These are phyloP conservation scores for Euwallacea similis DNA, from an alignment of 1,140 invertebrate genomes.

Conservation along the genomic window DNA sequence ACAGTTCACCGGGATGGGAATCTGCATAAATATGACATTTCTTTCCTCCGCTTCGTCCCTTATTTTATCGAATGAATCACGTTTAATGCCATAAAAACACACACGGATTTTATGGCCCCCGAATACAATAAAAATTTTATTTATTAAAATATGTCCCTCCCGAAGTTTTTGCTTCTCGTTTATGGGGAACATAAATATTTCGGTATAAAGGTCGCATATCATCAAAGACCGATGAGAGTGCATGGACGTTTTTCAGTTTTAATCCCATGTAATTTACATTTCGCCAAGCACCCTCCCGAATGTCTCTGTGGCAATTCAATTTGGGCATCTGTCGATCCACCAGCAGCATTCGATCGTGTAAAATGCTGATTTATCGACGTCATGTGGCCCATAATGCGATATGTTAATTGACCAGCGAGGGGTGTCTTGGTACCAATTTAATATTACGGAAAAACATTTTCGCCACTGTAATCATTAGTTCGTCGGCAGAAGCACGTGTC, in stretches of 20 bases:
- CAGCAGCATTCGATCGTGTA: conserved; percentile 29
- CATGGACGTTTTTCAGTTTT: not conserved
- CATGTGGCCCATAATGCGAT: conserved; percentile 33
- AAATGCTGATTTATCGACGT: conserved; percentile 34
- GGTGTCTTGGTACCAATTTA: not conserved
- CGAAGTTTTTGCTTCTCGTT: conserved; percentile 14
- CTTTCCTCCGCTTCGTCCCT: conserved; percentile 18
- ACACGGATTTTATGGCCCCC: conserved; percentile 29
- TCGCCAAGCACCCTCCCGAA: no score
- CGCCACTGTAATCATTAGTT: conserved; percentile 11
- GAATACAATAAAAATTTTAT: conserved; percentile 36
- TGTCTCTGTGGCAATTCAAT: conserved; percentile 30
- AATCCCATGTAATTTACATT: no score
- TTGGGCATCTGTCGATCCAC: conserved; percentile 35
- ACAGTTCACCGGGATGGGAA: conserved; percentile 16
- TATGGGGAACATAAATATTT: conserved; percentile 20
- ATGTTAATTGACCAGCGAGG: conserved; percentile 33
- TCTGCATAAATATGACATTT: conserved; percentile 36
- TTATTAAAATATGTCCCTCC: conserved; percentile 31
- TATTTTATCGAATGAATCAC: conserved; percentile 37
- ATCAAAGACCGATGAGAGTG: not conserved
- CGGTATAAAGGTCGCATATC: not conserved
- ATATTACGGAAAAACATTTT: no score
- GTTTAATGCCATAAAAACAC: conserved; percentile 36
- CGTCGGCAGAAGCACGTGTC: conserved; percentile 12